A percentile compares a stretch with the other conserved stretches of the same genome.
These are phyloP conservation scores for Euphydryas editha DNA, from an alignment of 2,888 invertebrate genomes.

Conservation along the genomic window DNA sequence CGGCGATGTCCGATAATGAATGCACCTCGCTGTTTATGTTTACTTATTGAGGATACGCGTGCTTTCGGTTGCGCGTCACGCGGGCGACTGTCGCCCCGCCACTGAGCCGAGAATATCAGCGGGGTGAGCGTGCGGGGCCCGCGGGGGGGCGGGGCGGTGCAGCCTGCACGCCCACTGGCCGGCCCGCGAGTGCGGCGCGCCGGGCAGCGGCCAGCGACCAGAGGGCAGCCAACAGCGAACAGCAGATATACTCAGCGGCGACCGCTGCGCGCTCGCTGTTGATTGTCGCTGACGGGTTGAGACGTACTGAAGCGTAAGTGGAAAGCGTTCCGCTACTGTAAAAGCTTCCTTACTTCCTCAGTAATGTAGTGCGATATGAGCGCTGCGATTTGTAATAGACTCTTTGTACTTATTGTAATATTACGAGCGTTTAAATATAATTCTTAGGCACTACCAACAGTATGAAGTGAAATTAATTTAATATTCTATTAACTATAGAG, in stretches of 20 bases:
- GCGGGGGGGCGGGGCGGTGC: slow-evolving; percentile 58
- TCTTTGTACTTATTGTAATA: background rate
- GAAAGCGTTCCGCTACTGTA: slow-evolving; percentile 18
- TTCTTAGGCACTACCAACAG: too few species aligned
- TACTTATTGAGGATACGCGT: slow-evolving; percentile 62
- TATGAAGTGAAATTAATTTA: too few species aligned
- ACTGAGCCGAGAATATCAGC: slow-evolving; percentile 78
- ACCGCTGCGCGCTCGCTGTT: slow-evolving; percentile 11
- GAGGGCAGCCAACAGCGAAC: slow-evolving; percentile 39
- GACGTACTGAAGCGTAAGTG: slow-evolving; percentile 29
- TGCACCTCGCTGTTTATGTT: slow-evolving; percentile 73
- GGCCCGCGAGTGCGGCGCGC: slow-evolving; percentile 64
- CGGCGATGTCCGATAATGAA: slow-evolving; percentile 65
- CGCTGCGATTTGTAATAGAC: background rate
- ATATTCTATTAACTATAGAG: too few species aligned
- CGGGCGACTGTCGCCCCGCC: slow-evolving; percentile 80
- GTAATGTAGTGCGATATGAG: background rate
- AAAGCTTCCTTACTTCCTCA: background rate
- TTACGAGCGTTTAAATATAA: background rate
- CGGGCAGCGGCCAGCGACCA: slow-evolving; percentile 17
- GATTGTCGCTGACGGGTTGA: slow-evolving; percentile 25
- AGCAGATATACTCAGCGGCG: slow-evolving; percentile 19
- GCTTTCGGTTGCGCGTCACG: slow-evolving; percentile 74
- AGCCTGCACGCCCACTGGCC: slow-evolving; percentile 81
- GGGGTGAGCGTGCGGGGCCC: slow-evolving; percentile 61